Percentiles rank a stretch among this genome's conserved stretches.
These are phyloP conservation scores for Morpho helenor DNA, from an alignment of 2,888 invertebrate genomes.

Conservation along the genomic window DNA sequence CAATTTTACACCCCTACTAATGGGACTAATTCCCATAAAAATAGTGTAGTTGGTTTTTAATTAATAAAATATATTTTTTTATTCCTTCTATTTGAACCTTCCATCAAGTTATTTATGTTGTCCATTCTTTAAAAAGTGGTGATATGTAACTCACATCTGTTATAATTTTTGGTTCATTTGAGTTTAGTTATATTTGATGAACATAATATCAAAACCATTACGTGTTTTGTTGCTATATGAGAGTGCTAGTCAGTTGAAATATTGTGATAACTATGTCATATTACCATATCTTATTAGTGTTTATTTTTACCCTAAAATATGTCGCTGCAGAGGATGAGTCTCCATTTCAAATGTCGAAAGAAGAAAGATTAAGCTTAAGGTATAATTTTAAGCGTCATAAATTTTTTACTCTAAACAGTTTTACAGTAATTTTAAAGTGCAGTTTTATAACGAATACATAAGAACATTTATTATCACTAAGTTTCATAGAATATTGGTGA, in stretches of 20 bases:
- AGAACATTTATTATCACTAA: too few relatives aligned
- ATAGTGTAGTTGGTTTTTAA: too few relatives aligned
- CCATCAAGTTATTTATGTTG: too few relatives aligned
- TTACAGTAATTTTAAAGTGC: too few relatives aligned
- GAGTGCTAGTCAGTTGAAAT: slow-evolving; percentile 37
- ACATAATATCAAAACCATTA: slow-evolving; percentile 7
- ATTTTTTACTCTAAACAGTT: too few relatives aligned
- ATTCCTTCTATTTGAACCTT: background rate
- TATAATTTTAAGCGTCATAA: slow-evolving; percentile 37
- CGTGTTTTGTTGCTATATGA: slow-evolving; percentile 10
- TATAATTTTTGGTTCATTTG: slow-evolving; percentile 11
- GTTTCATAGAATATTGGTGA: too few relatives aligned
- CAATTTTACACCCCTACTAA: too few relatives aligned
- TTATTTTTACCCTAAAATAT: slow-evolving; percentile 63
- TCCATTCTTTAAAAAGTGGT: slow-evolving; percentile 12
- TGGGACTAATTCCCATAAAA: too few relatives aligned
- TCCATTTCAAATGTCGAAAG: slow-evolving; percentile 76
- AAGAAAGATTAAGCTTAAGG: slow-evolving; percentile 83
- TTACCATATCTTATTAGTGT: slow-evolving; percentile 58
- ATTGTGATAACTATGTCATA: slow-evolving; percentile 49
- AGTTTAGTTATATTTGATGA: slow-evolving; percentile 16
- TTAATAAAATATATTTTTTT: slow-evolving; percentile 6
- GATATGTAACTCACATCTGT: slow-evolving; percentile 24
- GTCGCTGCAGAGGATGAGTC: slow-evolving; percentile 62
- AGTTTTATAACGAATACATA: too few relatives aligned